phyloP scores from a whole-genome alignment of 2,888 invertebrate genomes.

The Drosophila neoperkinsi region DNA sequence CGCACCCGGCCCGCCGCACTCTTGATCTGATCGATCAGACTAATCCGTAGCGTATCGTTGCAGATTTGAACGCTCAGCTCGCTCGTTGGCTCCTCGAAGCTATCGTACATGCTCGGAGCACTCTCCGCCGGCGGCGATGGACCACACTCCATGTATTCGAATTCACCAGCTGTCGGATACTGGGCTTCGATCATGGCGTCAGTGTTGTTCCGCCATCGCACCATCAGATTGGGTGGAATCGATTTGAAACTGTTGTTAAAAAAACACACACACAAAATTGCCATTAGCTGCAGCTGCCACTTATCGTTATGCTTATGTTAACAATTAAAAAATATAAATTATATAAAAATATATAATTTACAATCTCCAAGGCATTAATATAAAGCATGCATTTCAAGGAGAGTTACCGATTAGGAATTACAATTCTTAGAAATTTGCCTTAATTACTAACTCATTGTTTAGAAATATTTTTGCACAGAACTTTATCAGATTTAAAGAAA shows the following conservation, averaged over 20 bases:
- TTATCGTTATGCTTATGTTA: background rate
- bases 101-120: slow-evolving; percentile 92
- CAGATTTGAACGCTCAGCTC: slow-evolving; percentile 91
- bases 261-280: background rate
- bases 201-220: slow-evolving; percentile 87
- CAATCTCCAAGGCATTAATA: background rate
- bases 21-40: slow-evolving; percentile 91
- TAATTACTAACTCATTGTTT: background rate
- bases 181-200: slow-evolving; percentile 88
- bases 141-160: slow-evolving; percentile 92
- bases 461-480: background rate
- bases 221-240: slow-evolving; percentile 85
- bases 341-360: background rate
- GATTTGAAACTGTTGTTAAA: slow-evolving; percentile 85
- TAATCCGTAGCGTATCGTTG: slow-evolving; percentile 90
- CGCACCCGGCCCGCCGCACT: slow-evolving; percentile 89
- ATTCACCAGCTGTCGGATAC: slow-evolving; percentile 88
- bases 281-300: background rate
- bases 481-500: background rate
- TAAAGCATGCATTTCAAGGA: background rate
- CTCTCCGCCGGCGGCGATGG: slow-evolving; percentile 93
- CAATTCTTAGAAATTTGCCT: background rate
- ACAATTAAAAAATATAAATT: background rate
- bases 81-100: slow-evolving; percentile 90
- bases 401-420: background rate